Evolutionary conservation across 2,888 invertebrate species (phyloP), one percentile per base, ranked within the genome.

Genomic region (Drosophila colorata): DNA sequence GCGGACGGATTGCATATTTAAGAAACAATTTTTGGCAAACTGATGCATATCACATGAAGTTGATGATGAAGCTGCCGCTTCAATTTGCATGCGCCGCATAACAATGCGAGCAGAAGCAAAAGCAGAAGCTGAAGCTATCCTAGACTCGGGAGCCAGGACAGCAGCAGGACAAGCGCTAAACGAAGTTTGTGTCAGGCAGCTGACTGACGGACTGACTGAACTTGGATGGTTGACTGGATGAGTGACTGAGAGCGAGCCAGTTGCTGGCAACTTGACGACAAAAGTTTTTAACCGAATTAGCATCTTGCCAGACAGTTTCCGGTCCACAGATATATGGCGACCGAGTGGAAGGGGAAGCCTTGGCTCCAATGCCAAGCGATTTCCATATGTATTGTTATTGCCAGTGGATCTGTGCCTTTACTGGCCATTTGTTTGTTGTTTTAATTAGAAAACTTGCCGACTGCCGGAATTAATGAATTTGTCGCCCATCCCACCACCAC

Each of bases 221-320:
- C 37, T 44, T 49, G 66, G 28, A 44, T 46, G 59, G 47, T 43
- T 52, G 67, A 66, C 55, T 66, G 59, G 53, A 18, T 61, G 64
- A 48, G 31, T 41, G 66, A 55, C 57, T 53, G 73, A 63, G 49
- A 65, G 59, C 31, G 57, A 60, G 64, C 61, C 78, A 66, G 81
- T 71, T 85, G 79, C 83, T 63, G 71, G 76, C 56, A 86, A 84
- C 88, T 84, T 84, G 88, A 86, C 73, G 87, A 83, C 79, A 79
- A 88, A 85, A 85, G 77, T 81, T 85, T 85, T 85, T 88, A 85
- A 85, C 86, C 85, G 74, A 85, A 85, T 85, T 85, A 85, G 88
- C 85, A 85, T 85, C 85, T 85, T 88, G 81, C 78, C 88, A 87
- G 87, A 88, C 87, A 85, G 88, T 88, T 85, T 78, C 81, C 81